Conservation (phyloP, 1,140 invertebrate species). For the Hermetia illucens region DNA sequence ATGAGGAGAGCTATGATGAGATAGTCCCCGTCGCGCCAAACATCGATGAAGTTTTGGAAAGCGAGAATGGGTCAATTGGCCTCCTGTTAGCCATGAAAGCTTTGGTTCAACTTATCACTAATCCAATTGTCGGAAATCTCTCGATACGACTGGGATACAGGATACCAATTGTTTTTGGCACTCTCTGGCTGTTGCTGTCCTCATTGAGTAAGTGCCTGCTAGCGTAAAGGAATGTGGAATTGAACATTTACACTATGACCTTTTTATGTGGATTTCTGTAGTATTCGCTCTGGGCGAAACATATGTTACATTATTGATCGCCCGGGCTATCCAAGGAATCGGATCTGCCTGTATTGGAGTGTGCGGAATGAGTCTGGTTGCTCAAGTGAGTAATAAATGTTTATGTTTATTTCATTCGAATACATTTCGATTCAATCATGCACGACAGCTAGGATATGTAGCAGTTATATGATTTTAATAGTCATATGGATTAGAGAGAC, state of each 20-base stretch:
- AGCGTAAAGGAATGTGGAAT: neutral
- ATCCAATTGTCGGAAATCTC: conserved; percentile 66
- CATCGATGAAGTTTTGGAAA: conserved; percentile 14
- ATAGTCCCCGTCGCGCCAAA: neutral
- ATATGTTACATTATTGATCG: conserved; percentile 58
- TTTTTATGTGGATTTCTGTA: conserved; percentile 21
- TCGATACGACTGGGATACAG: conserved; percentile 53
- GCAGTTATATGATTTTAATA: too few relatives aligned
- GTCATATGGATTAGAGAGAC: too few relatives aligned
- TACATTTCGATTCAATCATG: neutral
- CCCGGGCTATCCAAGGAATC: conserved; percentile 71
- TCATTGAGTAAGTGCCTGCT: conserved; percentile 55
- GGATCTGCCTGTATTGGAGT: conserved; percentile 70
- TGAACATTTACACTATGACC: neutral
- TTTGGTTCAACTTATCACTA: conserved; percentile 68
- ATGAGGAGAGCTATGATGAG: neutral
- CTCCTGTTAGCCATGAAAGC: conserved; percentile 76
- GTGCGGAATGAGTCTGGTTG: conserved; percentile 52
- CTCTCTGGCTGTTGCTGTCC: conserved; percentile 63
- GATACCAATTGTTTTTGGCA: conserved; percentile 68
- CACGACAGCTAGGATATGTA: too few relatives aligned
- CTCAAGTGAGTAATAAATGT: conserved; percentile 14
- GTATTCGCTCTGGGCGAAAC: conserved; percentile 72
- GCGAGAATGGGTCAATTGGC: conserved; percentile 63
- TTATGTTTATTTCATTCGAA: neutral